A percentile compares a stretch with the other conserved stretches of the same genome.
These are phyloP conservation scores for Talpa occidentalis DNA, from an alignment of 2,113 vertebrate genomes.

Conservation along the genomic window DNA sequence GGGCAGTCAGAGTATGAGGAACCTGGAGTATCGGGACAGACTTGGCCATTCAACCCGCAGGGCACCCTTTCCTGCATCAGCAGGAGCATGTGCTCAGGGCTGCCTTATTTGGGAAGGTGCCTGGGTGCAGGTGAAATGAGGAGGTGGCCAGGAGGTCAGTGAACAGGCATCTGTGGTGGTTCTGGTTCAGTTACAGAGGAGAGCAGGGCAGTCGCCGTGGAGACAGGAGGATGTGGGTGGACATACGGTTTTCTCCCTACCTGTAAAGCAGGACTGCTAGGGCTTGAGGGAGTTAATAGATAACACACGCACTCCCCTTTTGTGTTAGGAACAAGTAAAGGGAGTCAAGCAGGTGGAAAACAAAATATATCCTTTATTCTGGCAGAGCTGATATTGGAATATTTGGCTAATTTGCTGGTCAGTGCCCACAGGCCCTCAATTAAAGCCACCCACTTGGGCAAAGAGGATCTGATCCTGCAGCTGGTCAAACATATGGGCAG, in stretches of 20 bases:
- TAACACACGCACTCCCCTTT: background rate
- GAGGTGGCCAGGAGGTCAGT: background rate
- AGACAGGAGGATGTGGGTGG: background rate
- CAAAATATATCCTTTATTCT: background rate
- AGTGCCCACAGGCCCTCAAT: background rate
- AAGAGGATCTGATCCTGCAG: background rate
- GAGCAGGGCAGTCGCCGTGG: background rate
- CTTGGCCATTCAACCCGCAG: fast-evolving
- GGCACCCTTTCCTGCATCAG: background rate
- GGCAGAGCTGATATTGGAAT: background rate
- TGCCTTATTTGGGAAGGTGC: fast-evolving
- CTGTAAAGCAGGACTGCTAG: background rate
- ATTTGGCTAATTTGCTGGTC: background rate
- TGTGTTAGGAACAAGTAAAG: background rate
- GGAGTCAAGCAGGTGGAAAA: background rate
- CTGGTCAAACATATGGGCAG: background rate
- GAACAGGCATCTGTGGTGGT: fast-evolving
- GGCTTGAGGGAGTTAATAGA: background rate
- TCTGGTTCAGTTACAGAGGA: background rate
- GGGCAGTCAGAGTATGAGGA: background rate
- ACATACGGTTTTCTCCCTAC: background rate
- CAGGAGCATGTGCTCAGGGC: background rate
- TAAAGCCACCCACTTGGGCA: background rate
- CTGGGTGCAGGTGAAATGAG: background rate
- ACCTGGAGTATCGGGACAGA: background rate